phyloP scores from a whole-genome alignment of 2,888 invertebrate genomes.

The Allacma fusca region DNA sequence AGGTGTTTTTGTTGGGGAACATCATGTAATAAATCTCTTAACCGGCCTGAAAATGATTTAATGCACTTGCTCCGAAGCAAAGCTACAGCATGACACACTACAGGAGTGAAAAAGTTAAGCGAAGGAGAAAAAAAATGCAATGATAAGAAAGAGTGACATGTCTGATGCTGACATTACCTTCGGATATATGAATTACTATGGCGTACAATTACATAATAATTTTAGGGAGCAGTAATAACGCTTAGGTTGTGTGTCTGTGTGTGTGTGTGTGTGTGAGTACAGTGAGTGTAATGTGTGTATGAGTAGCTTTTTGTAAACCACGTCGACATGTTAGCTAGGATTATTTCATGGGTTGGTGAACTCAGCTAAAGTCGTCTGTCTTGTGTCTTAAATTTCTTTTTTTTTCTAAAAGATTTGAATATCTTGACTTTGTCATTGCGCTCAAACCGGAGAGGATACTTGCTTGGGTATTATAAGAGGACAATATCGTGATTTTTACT shows the following conservation, averaged over 20 bases:
- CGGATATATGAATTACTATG: not conserved
- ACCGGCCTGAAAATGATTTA: slow-evolving; percentile 34
- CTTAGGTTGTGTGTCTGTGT: slow-evolving; percentile 3
- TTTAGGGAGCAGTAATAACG: slow-evolving; percentile 14
- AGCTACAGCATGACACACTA: not conserved
- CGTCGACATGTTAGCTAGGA: slow-evolving; percentile 27
- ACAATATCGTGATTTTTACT: not conserved
- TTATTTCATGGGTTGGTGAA: slow-evolving; percentile 43
- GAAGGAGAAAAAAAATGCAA: not conserved
- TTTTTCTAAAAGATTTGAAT: slow-evolving; percentile 20
- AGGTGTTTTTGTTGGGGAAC: not conserved
- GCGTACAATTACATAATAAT: not conserved
- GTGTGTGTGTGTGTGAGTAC: not conserved
- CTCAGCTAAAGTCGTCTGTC: slow-evolving; percentile 39
- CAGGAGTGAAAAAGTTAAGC: slow-evolving; percentile 1
- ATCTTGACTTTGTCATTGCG: slow-evolving; percentile 27
- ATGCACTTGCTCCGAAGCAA: not conserved
- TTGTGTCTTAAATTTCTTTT: slow-evolving; percentile 39
- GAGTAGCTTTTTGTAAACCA: slow-evolving; percentile 14
- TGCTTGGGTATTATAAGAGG: not conserved
- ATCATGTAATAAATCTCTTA: slow-evolving; percentile 16
- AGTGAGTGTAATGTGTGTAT: no score
- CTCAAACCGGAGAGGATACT: not conserved
- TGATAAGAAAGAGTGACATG: slow-evolving; percentile 17
- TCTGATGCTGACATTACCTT: slow-evolving; percentile 18